phyloP scores from a whole-genome alignment of 1,140 invertebrate species.

The Drosophila bocqueti region DNA sequence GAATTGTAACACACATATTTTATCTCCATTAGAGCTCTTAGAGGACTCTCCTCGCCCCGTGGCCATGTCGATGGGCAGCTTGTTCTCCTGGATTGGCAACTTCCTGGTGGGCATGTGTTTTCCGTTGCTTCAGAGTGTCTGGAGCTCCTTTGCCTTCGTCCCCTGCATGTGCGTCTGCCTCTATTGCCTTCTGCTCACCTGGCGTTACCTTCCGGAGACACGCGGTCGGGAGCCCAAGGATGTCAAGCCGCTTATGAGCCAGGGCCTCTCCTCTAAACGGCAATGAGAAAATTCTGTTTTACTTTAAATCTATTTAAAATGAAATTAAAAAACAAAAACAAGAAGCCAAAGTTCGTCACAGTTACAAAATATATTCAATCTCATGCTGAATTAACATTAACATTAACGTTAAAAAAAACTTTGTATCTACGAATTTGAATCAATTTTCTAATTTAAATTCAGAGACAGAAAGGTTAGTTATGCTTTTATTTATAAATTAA shows the following conservation, averaged over 20 bases:
- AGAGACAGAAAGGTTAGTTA: background rate
- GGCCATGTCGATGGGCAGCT: slow-evolving; percentile 94
- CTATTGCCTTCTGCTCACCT: slow-evolving; percentile 87
- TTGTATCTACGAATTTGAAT: background rate
- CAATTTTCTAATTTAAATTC: background rate
- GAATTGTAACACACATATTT: background rate
- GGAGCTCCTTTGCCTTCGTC: slow-evolving; percentile 89
- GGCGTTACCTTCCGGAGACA: slow-evolving; percentile 90
- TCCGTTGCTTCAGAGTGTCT: slow-evolving; percentile 87
- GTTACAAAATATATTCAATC: background rate
- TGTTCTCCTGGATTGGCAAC: slow-evolving; percentile 95
- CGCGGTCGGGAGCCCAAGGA: slow-evolving; percentile 88
- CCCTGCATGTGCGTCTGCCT: slow-evolving; percentile 88
- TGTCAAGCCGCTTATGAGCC: slow-evolving; percentile 86
- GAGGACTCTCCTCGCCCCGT: slow-evolving; percentile 92
- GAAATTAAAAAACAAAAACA: slow-evolving; percentile 19
- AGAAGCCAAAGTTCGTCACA: background rate
- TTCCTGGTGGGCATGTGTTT: slow-evolving; percentile 94
- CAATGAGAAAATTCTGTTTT: background rate
- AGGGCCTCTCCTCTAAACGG: slow-evolving; percentile 81
- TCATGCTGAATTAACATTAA: background rate
- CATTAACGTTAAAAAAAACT: background rate
- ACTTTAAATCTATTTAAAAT: background rate
- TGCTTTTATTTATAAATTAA: background rate
- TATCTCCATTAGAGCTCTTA: slow-evolving; percentile 89